Evolutionary conservation across 2,888 invertebrate species (phyloP).

Genomic region (Leptopilina myrica): DNA sequence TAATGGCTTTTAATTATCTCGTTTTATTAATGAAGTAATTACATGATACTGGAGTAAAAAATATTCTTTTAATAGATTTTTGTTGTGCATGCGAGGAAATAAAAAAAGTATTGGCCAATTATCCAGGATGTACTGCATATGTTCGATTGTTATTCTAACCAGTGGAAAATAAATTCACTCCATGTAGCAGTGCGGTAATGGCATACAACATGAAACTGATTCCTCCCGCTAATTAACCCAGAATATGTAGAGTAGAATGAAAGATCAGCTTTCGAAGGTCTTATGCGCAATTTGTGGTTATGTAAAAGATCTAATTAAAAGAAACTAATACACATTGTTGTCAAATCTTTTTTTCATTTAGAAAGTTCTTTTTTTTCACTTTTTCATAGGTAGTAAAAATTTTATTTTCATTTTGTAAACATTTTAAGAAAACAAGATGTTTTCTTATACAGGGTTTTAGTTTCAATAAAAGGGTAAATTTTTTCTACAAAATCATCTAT

Average conservation of each 20-base stretch:
- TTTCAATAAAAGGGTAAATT: no score
- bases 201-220: constrained; percentile 14
- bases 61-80: background rate
- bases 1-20: background rate
- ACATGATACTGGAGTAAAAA: background rate
- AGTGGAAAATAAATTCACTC: background rate
- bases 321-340: background rate
- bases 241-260: constrained; percentile 7
- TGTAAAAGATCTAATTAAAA: constrained; percentile 6
- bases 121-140: constrained; percentile 5
- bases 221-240: constrained; percentile 5
- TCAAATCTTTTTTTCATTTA: no score
- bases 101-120: background rate
- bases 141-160: constrained; percentile 5
- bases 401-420: no score
- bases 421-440: no score
- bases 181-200: constrained; percentile 3
- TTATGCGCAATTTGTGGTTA: background rate
- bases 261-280: constrained; percentile 10
- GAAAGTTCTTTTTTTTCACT: no score
- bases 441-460: no score
- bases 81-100: no score
- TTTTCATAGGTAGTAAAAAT: no score
- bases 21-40: background rate
- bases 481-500: no score